Evolutionary conservation across 2,888 invertebrate genomes (phyloP).

Genomic region (Parnassius mnemosyne): DNA sequence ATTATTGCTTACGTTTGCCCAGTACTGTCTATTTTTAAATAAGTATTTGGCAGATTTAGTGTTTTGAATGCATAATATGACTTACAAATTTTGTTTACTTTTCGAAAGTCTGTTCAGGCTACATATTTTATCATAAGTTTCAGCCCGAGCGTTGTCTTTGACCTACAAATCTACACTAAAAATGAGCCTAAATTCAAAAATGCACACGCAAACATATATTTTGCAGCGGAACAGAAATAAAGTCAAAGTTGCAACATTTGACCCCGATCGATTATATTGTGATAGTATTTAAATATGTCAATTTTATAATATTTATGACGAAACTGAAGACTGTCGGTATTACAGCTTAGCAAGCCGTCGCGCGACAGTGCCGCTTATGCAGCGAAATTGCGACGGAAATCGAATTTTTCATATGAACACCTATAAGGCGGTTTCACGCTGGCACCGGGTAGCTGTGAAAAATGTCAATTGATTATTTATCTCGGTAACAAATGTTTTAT

Average conservation of each 20-base stretch:
- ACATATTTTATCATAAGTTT: no score
- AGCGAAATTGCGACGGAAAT: neutral
- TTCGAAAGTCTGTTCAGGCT: no score
- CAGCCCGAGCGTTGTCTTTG: neutral
- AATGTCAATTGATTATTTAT: no score
- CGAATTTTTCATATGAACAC: neutral
- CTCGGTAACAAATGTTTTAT: no score
- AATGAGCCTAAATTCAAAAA: neutral
- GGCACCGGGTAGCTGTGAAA: neutral
- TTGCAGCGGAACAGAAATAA: slow-evolving; percentile 4
- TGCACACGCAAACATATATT: neutral
- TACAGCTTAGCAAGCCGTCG: slow-evolving; percentile 37
- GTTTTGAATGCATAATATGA: no score
- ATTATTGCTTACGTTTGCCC: no score
- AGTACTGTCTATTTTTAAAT: no score
- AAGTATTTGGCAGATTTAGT: no score
- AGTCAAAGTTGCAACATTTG: slow-evolving; percentile 7
- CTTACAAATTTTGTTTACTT: no score
- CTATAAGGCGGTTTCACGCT: neutral
- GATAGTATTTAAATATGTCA: slow-evolving; percentile 14
- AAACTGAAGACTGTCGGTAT: slow-evolving; percentile 41
- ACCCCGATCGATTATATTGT: slow-evolving; percentile 6
- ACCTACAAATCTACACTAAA: slow-evolving; percentile 1
- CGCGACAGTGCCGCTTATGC: neutral
- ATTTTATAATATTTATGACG: slow-evolving; percentile 40